Evolutionary conservation across 2,888 invertebrate genomes (phyloP).

Genomic region (Carterocephalus palaemon): DNA sequence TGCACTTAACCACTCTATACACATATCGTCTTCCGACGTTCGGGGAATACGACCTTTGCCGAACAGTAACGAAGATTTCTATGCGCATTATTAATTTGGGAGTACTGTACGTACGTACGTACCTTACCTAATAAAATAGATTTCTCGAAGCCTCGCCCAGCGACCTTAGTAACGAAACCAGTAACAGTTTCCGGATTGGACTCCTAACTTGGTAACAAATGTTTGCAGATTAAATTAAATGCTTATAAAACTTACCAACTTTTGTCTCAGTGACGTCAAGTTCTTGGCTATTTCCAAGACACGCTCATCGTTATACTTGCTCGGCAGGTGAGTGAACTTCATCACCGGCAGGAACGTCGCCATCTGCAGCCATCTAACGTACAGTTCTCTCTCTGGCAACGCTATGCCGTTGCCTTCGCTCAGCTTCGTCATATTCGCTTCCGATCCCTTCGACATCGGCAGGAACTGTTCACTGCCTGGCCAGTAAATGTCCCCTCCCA

Average conservation of each 20-base stretch:
- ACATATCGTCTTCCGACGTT: no score
- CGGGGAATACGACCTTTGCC: no score
- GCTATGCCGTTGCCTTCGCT: conserved; percentile 67
- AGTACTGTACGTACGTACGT: no score
- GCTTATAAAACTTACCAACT: conserved; percentile 83
- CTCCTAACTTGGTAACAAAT: no score
- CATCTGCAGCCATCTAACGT: conserved; percentile 93
- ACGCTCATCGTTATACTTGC: conserved; percentile 89
- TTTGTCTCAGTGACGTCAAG: conserved; percentile 85
- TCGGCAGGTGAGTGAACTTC: conserved; percentile 93
- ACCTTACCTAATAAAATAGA: no score
- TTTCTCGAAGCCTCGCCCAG: no score
- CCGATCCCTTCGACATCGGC: conserved; percentile 72
- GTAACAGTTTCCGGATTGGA: no score
- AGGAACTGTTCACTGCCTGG: conserved; percentile 78
- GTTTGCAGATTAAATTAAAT: no score
- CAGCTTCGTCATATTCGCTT: conserved; percentile 45
- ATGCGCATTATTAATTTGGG: no score
- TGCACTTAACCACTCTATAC: no score
- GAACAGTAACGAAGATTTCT: no score
- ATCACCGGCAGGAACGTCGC: conserved; percentile 94
- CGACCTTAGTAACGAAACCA: no score
- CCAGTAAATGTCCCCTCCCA: conserved; percentile 91
- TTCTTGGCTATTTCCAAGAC: conserved; percentile 88
- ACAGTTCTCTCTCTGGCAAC: conserved; percentile 89